A percentile compares a stretch with the other conserved stretches of the same genome.
Conservation (phyloP, 2,113 vertebrate genomes). For the Spea multiplicata region DNA sequence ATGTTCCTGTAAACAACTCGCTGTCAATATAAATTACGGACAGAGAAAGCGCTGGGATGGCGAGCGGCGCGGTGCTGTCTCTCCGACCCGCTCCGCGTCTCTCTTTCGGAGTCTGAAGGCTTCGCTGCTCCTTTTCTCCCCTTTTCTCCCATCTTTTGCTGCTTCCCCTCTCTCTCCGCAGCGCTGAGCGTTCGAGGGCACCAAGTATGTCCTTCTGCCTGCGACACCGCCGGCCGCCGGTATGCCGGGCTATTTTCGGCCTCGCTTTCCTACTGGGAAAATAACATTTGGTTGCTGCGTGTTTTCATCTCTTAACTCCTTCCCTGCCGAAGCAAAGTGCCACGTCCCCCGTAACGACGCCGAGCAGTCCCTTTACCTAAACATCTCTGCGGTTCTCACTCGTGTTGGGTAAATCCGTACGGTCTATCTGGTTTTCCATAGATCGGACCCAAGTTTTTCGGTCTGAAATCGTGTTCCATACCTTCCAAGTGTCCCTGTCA, state of each 20-base stretch:
- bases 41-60: constrained; percentile 51
- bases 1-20: constrained; percentile 69
- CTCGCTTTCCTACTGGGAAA: constrained; percentile 40
- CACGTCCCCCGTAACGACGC: background rate
- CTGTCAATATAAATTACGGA: constrained; percentile 56
- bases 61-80: constrained; percentile 52
- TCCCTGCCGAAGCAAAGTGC: background rate
- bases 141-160: constrained; percentile 45
- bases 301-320: constrained; percentile 3
- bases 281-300: constrained; percentile 34
- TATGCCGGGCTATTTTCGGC: constrained; percentile 38
- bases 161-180: background rate
- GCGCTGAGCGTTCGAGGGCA: background rate
- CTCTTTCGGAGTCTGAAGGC: constrained; percentile 44
- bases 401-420: no score
- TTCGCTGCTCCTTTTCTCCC: constrained; percentile 35
- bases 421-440: no score
- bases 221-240: background rate
- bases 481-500: no score
- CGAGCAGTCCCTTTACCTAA: no score
- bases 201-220: background rate
- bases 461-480: no score
- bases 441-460: no score
- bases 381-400: no score
- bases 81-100: constrained; percentile 7